Base-by-base conservation (phyloP, 2,888 invertebrate species). In the Metallyticus violacea region DNA sequence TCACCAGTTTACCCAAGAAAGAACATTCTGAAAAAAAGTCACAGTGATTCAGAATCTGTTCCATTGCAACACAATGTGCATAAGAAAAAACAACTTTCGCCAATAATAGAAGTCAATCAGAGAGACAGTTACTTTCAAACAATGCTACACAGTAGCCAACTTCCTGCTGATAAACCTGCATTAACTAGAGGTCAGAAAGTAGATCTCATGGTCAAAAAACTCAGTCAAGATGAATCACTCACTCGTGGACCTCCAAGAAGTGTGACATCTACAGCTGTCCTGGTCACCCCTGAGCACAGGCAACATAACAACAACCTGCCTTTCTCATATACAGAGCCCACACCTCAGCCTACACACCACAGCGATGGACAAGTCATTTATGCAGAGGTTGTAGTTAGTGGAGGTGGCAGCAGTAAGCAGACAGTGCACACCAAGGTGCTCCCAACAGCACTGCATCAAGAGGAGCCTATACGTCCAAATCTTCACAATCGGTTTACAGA, bases 51-150 rank as follows among this genome's bases (percentile, higher is more conserved):
- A 29, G 88, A 88, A 83, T 81, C 86, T 79, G 81, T 86, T 29
- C 40, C 86, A 29, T 79, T 82, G 30, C n/a, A 29, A 15, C 81
- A 81, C 1, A 26, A 80, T n/a, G 26, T 85, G 82, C 77, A 82
- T 82, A 94, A 94, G 89, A 95, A 95, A 90, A 93, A 94, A 87
- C 96, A 96, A 90, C 91, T 97, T 26, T 96, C 96, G 7, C 97
- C 97, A 0, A 97, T 97, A 85, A 96, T 96, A 88, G 97, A 97
- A 91, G 95, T 95, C 88, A 94, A 95, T 15, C 96, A 95, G 25
- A 93, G 95, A 88, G 95, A 95, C 89, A 95, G 96, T 90, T 95
- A 95, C 90, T 95, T 95, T 89, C 85, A 86, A 86, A 91, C 87
- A 77, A 91, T 91, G 91, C 7, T 83, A 22, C 91, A 91, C 89